Base-by-base conservation (phyloP, 2,888 invertebrate genomes). In the Hirtodrosophila confusa region DNA sequence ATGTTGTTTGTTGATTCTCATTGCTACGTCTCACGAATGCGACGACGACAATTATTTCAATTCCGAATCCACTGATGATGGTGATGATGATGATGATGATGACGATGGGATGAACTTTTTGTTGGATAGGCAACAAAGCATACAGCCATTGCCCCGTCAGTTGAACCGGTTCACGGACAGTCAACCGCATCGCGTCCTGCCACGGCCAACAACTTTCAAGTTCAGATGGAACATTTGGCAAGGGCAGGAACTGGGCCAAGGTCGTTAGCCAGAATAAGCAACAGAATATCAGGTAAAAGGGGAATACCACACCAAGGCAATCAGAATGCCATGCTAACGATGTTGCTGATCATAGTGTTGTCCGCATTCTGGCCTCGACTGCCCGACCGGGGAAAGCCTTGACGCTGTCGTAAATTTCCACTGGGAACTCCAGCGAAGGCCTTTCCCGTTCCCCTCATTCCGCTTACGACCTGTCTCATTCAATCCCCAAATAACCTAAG, bases 201-300 rank as follows among this genome's bases (percentile, higher is more conserved):
- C 75, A 69, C 31, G 84, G 75, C 65, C 62, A 69, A 75, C 82
- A 82, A 85, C 77, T 84, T 86, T 84, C 80, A 86, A 80, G 84
- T 86, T 84, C 86, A 86, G 54, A 43, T 67, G 66, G 63, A 69
- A 69, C 65, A 65, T 73, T 80, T 78, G 80, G 80, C 83, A 75
- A 65, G 68, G 58, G 23, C 75, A 84, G 73, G 56, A 84, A 84
- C 69, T 84, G 78, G 86, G 84, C 78, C 84, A 84, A 84, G 84
- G 84, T 77, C 73, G 60, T 29, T 12, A 49, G 55, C 57, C 80
- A 77, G 78, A 74, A 74, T 65, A 37, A 48, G 47, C 39, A 29
- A 29, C 44, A 47, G 47, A 45, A 17, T 37, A 17, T 9, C 71
- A 68, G 73, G 67, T 72, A 63, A 54, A 48, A 51, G 43, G 51